Evolutionary conservation across 2,888 invertebrate species (phyloP).

Genomic region (Hedya salicella): DNA sequence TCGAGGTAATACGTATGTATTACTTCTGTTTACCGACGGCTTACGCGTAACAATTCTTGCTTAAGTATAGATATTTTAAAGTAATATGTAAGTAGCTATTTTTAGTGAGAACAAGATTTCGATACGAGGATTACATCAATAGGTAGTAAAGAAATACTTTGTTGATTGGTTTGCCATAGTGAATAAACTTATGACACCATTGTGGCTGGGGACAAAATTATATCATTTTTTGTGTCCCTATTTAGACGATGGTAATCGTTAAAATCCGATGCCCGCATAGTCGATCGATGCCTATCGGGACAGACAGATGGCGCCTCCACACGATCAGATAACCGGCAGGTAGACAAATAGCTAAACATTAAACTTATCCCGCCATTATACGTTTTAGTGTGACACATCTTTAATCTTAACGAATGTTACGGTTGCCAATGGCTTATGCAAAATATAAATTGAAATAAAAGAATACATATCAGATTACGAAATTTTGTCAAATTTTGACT

Average conservation of each 20-base stretch:
- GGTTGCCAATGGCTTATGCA: constrained; percentile 2
- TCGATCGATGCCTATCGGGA: constrained; percentile 45
- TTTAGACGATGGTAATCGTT: constrained; percentile 32
- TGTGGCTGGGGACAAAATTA: background rate
- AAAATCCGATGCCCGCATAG: constrained; percentile 41
- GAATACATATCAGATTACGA: no score
- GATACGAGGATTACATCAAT: no score
- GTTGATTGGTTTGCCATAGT: background rate
- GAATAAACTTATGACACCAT: background rate
- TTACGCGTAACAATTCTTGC: no score
- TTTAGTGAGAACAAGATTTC: no score
- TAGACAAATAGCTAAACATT: constrained; percentile 50
- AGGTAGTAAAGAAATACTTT: no score
- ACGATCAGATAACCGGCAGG: constrained; percentile 68
- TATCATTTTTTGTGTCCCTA: constrained; percentile 11
- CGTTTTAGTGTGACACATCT: constrained; percentile 33
- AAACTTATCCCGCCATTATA: constrained; percentile 35
- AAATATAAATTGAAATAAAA: background rate
- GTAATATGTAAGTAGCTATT: no score
- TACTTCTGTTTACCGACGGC: no score
- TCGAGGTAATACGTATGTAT: no score
- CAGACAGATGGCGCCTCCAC: constrained; percentile 63
- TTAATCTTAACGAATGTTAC: constrained; percentile 16
- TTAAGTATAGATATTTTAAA: no score
- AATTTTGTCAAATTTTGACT: no score